Conservation (phyloP, 2,113 vertebrate species). For the Pteruthius melanotis region DNA sequence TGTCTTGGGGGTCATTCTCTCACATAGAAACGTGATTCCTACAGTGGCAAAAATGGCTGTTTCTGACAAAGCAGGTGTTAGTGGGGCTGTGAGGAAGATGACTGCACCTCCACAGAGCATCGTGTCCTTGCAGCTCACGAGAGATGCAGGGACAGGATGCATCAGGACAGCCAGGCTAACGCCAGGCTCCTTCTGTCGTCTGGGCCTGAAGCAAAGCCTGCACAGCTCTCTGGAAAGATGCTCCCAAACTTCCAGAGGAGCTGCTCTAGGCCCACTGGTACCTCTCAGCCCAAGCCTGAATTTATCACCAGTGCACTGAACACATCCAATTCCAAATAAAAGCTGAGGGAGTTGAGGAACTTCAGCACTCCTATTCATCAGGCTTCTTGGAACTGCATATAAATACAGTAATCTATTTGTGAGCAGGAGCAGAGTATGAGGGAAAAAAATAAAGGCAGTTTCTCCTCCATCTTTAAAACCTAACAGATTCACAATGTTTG, state of each 20-base stretch:
- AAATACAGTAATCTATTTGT: slow-evolving; percentile 4
- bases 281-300: not conserved
- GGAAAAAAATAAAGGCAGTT: not conserved
- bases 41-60: not conserved
- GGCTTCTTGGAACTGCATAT: not conserved
- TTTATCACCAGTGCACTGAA: not conserved
- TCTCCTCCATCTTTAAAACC: not conserved
- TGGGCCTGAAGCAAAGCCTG: not conserved
- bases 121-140: not conserved
- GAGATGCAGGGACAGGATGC: not conserved
- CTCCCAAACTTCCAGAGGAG: not conserved
- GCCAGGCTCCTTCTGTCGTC: not conserved
- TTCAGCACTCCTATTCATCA: not conserved
- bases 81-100: not conserved
- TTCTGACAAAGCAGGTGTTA: not conserved
- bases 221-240: not conserved
- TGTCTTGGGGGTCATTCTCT: not conserved
- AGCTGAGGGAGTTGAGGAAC: not conserved
- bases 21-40: not conserved
- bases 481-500: not conserved
- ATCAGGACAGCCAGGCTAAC: not conserved
- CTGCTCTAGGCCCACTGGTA: not conserved
- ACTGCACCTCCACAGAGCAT: not conserved
- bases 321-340: not conserved
- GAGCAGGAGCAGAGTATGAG: not conserved